Evolutionary conservation across 2,113 vertebrate species (phyloP).

Genomic region (Bufo gargarizans): DNA sequence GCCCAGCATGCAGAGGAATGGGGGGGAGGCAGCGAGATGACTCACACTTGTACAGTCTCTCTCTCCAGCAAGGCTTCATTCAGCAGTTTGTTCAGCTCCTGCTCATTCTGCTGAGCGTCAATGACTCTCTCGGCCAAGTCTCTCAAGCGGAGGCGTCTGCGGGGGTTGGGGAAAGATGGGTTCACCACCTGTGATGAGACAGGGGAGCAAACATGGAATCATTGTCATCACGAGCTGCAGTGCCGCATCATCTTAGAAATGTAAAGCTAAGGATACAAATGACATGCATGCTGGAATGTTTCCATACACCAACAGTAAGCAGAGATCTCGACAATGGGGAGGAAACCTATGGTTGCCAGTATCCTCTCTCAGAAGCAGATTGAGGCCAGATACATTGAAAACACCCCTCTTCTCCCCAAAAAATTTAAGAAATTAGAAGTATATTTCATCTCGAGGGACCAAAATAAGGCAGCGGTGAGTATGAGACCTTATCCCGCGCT

Average conservation of each 20-base stretch:
- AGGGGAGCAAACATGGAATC: neutral
- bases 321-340: neutral
- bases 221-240: neutral
- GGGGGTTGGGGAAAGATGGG: constrained; percentile 91
- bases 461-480: too few species aligned
- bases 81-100: constrained; percentile 85
- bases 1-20: too few species aligned
- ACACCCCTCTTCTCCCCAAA: too few species aligned
- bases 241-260: neutral
- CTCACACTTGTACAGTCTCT: constrained; percentile 87
- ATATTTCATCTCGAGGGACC: too few species aligned
- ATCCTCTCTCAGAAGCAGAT: too few species aligned
- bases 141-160: constrained; percentile 84
- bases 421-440: too few species aligned
- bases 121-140: constrained; percentile 79
- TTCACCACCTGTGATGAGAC: constrained; percentile 68
- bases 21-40: neutral
- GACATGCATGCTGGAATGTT: neutral
- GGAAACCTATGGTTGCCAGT: neutral
- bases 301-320: neutral
- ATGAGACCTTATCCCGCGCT: too few species aligned
- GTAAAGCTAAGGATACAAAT: too few species aligned
- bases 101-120: constrained; percentile 85
- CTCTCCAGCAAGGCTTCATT: constrained; percentile 87
- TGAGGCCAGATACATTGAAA: too few species aligned